Percentiles rank a stretch among this genome's conserved stretches.
These are phyloP conservation scores for Phalacrocorax aristotelis DNA, from an alignment of 2,113 vertebrate species.

Conservation along the genomic window DNA sequence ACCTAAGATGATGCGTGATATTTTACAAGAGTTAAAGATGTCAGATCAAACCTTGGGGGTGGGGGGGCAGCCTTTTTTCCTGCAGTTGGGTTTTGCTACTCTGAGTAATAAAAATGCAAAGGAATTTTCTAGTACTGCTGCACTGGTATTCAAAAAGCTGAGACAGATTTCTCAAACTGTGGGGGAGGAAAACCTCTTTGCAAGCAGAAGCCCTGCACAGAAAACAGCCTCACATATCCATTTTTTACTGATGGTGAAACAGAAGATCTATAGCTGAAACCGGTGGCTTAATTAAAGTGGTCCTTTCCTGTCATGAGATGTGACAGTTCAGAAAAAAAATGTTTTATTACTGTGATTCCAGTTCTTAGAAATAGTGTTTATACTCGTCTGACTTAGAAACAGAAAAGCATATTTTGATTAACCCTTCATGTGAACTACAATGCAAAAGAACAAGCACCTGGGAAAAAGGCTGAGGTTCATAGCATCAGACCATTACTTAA, in stretches of 20 bases:
- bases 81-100: neutral
- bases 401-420: neutral
- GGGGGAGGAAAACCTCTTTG: neutral
- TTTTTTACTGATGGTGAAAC: neutral
- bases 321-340: neutral
- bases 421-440: neutral
- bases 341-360: neutral
- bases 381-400: neutral
- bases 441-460: neutral
- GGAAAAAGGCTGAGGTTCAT: neutral
- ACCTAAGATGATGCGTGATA: neutral
- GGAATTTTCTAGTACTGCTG: slow-evolving; percentile 29
- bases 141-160: slow-evolving; percentile 18
- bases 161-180: slow-evolving; percentile 32
- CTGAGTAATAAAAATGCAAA: slow-evolving; percentile 22
- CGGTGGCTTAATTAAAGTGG: neutral
- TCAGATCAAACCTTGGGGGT: neutral
- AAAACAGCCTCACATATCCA: neutral
- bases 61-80: neutral
- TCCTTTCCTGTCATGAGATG: neutral
- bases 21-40: neutral
- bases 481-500: neutral
- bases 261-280: neutral
- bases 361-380: neutral
- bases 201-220: slow-evolving; percentile 21